Base-by-base conservation (phyloP, 92 coral and sea anemone genomes). In the Nematostella vectensis region DNA sequence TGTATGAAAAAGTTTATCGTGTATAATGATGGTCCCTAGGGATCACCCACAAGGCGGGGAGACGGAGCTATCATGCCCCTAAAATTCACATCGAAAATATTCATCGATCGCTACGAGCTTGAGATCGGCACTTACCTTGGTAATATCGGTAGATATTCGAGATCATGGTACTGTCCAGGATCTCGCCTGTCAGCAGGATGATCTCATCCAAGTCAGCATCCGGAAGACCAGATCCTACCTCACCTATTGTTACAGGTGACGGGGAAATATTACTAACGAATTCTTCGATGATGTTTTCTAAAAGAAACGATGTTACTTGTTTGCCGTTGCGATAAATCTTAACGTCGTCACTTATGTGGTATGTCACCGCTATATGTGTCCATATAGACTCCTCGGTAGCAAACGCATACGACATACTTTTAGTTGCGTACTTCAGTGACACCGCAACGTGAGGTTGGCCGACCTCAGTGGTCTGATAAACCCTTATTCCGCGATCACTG, bases 141-240 rank as follows among this genome's bases (percentile, higher is more conserved):
- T 72, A 72, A 27, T 72, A 72, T 16, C 11, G 17, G 57, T 55
- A 63, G 33, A 72, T 48, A 20, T 43, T 56, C 8, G 25, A 10
- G 19, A 62, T 37, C 13, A 19, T 40, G 3, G 12, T 30, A 42
- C 15, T 3, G 36, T 31, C 27, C 3, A 36, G 39, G 8, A 42
- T 3, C 4, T 47, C 3, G 24, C 54, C 21, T 51, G 48, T 26
- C 20, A 31, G 21, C 10, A 72, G 30, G 6, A 72, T 28, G 38
- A 62, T 51, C n/a, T 72, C 78, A 63, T 63, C 72, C 4, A 66
- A 10, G 1, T 62, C 55, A 9, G 78, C 78, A n/a, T 54, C 53
- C 1, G 69, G 47, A 10, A 59, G 55, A 3, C 65, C 63, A 30
- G 18, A 4, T 1, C 29, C 25, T 18, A 22, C 21, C 20, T 44